These are phyloP conservation scores for Emesis furor DNA, from an alignment of 2,888 invertebrate genomes.

Conservation along the genomic window DNA sequence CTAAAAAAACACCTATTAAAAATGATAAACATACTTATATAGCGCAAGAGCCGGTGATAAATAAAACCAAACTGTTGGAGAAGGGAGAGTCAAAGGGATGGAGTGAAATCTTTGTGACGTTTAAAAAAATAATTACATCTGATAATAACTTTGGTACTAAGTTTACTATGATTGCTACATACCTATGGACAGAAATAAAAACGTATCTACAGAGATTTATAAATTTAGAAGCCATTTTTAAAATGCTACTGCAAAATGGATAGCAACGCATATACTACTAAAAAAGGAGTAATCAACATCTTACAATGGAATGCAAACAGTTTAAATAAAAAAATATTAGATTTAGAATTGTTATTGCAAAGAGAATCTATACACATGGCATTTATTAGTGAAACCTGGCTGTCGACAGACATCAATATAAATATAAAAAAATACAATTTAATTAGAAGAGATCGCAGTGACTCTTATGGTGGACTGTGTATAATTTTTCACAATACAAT, in stretches of 20 bases:
- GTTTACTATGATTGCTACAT: not conserved
- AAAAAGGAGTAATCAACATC: not conserved
- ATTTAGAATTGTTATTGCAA: not conserved
- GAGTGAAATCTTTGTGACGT: not conserved
- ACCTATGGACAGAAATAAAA: not conserved
- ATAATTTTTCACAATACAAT: not conserved
- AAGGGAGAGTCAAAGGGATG: no score
- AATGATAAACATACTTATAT: no score
- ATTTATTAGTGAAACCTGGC: not conserved
- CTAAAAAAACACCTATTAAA: no score
- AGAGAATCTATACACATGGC: not conserved
- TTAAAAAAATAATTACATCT: not conserved
- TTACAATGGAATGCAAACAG: not conserved
- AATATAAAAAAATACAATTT: not conserved
- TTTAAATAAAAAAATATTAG: not conserved
- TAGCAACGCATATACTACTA: not conserved
- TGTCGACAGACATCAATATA: not conserved
- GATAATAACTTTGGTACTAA: not conserved
- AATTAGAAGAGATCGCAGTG: not conserved
- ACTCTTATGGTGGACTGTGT: constrained; percentile 5
- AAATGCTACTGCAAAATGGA: not conserved
- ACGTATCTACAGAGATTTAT: not conserved
- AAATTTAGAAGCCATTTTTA: not conserved
- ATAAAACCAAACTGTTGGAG: no score
- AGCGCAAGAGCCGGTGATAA: not conserved